Base-by-base conservation (phyloP, 1,140 invertebrate genomes). In the Ceratitis capitata region DNA sequence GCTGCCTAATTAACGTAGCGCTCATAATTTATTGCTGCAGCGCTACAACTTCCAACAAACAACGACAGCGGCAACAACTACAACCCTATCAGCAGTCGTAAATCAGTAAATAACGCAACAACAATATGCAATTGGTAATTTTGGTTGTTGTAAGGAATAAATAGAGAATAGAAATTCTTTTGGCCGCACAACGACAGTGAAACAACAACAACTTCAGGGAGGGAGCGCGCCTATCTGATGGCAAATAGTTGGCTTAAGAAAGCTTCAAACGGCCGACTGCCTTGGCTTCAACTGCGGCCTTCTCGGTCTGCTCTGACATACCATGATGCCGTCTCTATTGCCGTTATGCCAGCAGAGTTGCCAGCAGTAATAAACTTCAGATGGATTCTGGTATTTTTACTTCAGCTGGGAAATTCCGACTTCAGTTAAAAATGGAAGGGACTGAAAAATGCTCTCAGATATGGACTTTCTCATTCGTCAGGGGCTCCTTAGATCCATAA, bases 21-120 rank as follows among this genome's bases (percentile, higher is more conserved):
- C 39, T 78, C 69, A 78, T 78, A 78, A 78, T 78, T 78, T 78
- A 78, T 78, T 78, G 69, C 69, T 35, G 9, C 69, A 56, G 51
- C 69, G 69, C 35, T 39, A 7, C 39, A 56, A 23, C 51, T 9
- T 56, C 51, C n/a, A n/a, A n/a, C n/a, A n/a, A n/a, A 61, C 51
- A 61, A 61, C 56, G 19, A 61, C 56, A 26, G 5, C 56, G 39
- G 39, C n/a, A 45, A 78, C 69, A 45, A 56, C 51, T n/a, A 35
- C 58, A 64, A n/a, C 7, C 45, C 45, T 78, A 78, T 78, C 69
- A 45, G 23, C n/a, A 5, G n/a, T 10, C n/a, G 35, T 78, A 45
- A 78, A 78, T 42, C 69, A 45, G 69, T 39, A 32, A 78, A n/a
- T 35, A 78, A n/a, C 23, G 7, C 32, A 42, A 78, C 7, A 56